These are phyloP conservation scores for Emydura subglobosa DNA, from an alignment of 2,113 vertebrate species.

Conservation along the genomic window DNA sequence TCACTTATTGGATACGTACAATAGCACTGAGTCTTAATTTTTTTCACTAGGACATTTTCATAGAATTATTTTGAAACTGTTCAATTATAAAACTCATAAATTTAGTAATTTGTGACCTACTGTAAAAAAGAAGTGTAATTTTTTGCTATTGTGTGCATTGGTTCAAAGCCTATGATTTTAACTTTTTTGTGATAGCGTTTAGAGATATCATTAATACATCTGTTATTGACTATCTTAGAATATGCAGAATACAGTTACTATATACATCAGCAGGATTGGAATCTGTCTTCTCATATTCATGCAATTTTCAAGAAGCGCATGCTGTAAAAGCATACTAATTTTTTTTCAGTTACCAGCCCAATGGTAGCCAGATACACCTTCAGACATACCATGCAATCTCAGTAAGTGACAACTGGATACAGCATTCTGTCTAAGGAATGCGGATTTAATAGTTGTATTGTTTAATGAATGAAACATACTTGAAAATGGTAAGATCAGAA, in stretches of 20 bases:
- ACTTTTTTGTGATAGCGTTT: not conserved
- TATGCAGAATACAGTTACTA: not conserved
- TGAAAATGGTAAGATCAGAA: not conserved
- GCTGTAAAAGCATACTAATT: not conserved
- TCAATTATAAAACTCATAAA: not conserved
- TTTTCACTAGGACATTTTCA: not conserved
- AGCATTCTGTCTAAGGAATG: not conserved
- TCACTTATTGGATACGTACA: not conserved
- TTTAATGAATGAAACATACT: not conserved
- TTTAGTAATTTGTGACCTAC: not conserved
- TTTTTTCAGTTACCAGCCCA: not conserved
- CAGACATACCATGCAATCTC: not conserved
- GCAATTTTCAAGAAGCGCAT: not conserved
- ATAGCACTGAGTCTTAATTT: not conserved
- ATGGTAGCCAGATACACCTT: not conserved
- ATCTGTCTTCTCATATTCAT: not conserved
- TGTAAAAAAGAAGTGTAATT: not conserved
- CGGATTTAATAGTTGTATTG: not conserved
- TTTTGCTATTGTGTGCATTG: not conserved
- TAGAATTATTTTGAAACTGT: not conserved
- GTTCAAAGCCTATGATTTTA: not conserved
- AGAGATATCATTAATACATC: too few relatives aligned
- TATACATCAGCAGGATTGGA: not conserved
- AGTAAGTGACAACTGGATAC: not conserved
- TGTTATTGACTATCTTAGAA: too few relatives aligned